Evolutionary conservation across 2,888 invertebrate species (phyloP), one percentile per base, ranked within the genome.

Genomic region (Drosophila paranaensis): DNA sequence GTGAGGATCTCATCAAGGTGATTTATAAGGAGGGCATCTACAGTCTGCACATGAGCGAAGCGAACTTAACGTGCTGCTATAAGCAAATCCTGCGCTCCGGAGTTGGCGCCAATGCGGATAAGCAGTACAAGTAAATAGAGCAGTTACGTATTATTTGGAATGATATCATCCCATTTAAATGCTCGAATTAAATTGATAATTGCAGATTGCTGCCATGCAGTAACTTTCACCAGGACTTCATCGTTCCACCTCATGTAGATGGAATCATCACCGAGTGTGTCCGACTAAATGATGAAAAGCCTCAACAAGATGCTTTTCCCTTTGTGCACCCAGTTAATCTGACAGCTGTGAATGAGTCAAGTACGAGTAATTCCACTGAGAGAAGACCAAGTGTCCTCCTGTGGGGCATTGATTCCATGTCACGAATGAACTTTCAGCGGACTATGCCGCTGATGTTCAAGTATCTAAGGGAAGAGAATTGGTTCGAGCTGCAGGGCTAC

Each of bases 381-480:
- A 40, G 48, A 14, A 79, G 72, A 11, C 88, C 95, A 13, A 96
- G 95, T 90, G 95, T 98, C 0, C 91, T 98, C 40, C 93, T 97
- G 82, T 91, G 98, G 53, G 98, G 97, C 30, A 95, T 98, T 81
- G 97, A 98, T 90, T 96, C 96, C 25, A 95, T 98, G 83, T 97
- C 97, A 0, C 93, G 97, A 60, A 93, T 96, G 65, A 97, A 97
- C 88, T 94, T 97, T 74, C 93, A 95, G 6, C 94, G 96, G 46
- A 95, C 95, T 4, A 95, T 98, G 95, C 95, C 96, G 0, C 93
- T 94, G 83, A 97, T 97, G 2, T 93, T 94, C 10, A 92, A 93
- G 6, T 95, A 95, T 89, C 93, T 98, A 14, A 91, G 94, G 25
- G 93, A 94, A 2, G 94, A 95, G 57, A 95, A 94, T 60, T 97